Conservation (phyloP, 2,797 vertebrate species). For the Danio tinwini region DNA sequence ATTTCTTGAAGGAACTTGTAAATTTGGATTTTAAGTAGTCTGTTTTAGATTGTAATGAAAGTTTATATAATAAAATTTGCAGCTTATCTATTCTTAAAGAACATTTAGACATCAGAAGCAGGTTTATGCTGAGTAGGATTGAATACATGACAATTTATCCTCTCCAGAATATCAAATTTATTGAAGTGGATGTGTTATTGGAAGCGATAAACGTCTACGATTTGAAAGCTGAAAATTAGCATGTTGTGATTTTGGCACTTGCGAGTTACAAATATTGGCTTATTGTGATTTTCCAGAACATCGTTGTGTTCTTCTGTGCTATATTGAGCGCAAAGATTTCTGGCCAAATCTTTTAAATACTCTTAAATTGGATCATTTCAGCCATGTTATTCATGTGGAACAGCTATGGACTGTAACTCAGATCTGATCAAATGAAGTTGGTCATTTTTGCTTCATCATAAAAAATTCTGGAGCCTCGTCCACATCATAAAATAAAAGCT, state of each 20-base stretch:
- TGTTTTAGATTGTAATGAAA: background rate
- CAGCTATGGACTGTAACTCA: background rate
- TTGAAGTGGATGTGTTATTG: background rate
- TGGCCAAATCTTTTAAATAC: slow-evolving; percentile 21
- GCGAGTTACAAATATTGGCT: background rate
- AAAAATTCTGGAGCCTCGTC: background rate
- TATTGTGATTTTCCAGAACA: slow-evolving; percentile 12
- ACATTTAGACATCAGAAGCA: slow-evolving; percentile 5
- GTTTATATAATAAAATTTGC: background rate
- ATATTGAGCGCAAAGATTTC: background rate
- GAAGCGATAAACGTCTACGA: background rate
- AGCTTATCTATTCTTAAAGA: background rate
- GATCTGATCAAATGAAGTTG: background rate
- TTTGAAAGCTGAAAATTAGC: slow-evolving; percentile 1
- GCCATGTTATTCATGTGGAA: slow-evolving; percentile 8
- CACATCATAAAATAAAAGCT: background rate
- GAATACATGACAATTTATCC: background rate
- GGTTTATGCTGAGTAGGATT: background rate
- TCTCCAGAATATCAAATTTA: background rate
- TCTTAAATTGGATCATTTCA: slow-evolving; percentile 19
- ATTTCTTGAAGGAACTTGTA: background rate
- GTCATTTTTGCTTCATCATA: background rate
- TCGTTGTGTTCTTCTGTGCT: slow-evolving; percentile 4
- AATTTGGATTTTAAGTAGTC: background rate
- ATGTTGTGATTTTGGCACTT: slow-evolving; percentile 1